Percentiles rank a stretch among this genome's conserved stretches.
These are phyloP conservation scores for Prunella fulvescens DNA, from an alignment of 2,113 vertebrate species.

Conservation along the genomic window DNA sequence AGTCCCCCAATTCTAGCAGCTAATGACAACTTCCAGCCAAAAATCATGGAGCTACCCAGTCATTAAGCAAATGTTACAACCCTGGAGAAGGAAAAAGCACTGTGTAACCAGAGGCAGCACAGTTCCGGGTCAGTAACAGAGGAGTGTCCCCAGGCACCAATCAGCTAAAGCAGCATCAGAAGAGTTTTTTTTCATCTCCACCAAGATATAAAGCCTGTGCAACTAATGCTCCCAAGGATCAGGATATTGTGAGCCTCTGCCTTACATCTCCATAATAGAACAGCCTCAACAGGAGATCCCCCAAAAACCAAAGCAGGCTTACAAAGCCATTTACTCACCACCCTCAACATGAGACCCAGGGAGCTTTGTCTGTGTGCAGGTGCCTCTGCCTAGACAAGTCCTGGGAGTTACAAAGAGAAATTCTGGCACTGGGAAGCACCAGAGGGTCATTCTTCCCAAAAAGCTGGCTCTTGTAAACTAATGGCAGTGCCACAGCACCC, in stretches of 20 bases:
- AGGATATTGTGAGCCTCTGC: not conserved
- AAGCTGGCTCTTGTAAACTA: not conserved
- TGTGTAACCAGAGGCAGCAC: not conserved
- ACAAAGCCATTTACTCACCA: not conserved
- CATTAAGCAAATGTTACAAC: constrained; percentile 34
- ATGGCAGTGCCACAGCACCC: not conserved
- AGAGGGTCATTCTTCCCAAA: not conserved
- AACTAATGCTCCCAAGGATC: not conserved
- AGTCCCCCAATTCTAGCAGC: not conserved
- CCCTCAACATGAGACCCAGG: not conserved
- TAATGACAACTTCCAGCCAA: constrained; percentile 53
- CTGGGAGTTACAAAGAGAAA: not conserved
- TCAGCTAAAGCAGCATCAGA: not conserved
- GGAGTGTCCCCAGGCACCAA: not conserved
- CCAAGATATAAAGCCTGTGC: not conserved
- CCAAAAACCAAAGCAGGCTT: not conserved
- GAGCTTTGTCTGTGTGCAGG: not conserved
- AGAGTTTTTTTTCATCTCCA: not conserved
- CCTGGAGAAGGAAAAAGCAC: not conserved
- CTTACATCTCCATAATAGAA: not conserved
- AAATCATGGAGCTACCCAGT: constrained; percentile 2
- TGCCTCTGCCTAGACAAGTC: not conserved
- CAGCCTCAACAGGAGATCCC: not conserved
- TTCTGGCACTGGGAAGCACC: not conserved
- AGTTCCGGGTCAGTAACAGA: not conserved